phyloP scores from a whole-genome alignment of 1,140 invertebrate genomes.

The Diploscapter pachys region DNA sequence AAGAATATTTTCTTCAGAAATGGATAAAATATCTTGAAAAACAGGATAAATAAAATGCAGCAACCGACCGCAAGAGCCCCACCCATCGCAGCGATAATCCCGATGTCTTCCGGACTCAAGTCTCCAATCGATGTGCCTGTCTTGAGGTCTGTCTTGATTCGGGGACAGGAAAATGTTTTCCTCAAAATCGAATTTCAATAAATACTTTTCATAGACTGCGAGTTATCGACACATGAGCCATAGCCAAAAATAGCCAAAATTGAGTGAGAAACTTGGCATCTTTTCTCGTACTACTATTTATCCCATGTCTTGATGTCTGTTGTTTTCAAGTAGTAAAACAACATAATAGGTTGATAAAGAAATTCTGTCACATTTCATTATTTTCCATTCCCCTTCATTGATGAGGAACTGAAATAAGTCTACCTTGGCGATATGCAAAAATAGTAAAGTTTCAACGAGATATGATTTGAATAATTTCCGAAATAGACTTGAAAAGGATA shows the following conservation, averaged over 20 bases:
- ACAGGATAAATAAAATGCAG: neutral
- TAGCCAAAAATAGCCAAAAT: neutral
- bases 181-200: constrained; percentile 10
- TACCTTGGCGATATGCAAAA: too few relatives aligned
- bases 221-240: too few relatives aligned
- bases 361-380: too few relatives aligned
- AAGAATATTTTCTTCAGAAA: neutral
- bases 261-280: too few relatives aligned
- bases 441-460: neutral
- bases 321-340: too few relatives aligned
- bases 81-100: constrained; percentile 40
- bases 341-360: too few relatives aligned
- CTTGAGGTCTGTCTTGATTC: constrained; percentile 29
- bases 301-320: too few relatives aligned
- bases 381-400: too few relatives aligned
- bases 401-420: too few relatives aligned
- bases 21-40: neutral
- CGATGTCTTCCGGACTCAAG: constrained; percentile 36
- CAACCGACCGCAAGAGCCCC: constrained; percentile 30
- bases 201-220: neutral
- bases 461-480: neutral
- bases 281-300: too few relatives aligned
- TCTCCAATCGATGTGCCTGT: constrained; percentile 32
- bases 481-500: too few relatives aligned
- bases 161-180: constrained; percentile 38